Evolutionary conservation across 2,888 invertebrate genomes (phyloP).

Genomic region (Diogma glabrata): DNA sequence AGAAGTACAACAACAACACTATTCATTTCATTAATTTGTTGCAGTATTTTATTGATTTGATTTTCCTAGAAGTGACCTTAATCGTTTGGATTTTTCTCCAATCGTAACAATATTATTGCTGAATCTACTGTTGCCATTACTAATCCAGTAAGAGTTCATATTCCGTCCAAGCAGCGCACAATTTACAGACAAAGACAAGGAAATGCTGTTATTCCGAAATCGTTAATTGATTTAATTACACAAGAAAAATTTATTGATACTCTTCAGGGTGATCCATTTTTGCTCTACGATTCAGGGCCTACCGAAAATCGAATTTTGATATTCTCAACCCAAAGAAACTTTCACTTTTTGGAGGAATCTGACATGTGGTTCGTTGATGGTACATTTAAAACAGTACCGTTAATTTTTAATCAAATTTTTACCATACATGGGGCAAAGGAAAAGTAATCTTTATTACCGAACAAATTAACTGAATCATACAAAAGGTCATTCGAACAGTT

Average conservation of each 20-base stretch:
- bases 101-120: not conserved
- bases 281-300: not conserved
- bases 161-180: not conserved
- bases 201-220: not conserved
- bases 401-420: conserved; percentile 18
- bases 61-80: too few species aligned
- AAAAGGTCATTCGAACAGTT: not conserved
- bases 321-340: conserved; percentile 3
- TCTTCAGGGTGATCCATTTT: not conserved
- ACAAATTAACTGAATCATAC: conserved; percentile 11
- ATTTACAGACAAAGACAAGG: not conserved
- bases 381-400: conserved; percentile 19
- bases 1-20: too few species aligned
- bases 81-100: too few species aligned
- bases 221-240: not conserved
- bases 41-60: too few species aligned
- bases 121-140: not conserved
- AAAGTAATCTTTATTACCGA: conserved; percentile 14
- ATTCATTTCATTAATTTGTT: too few species aligned
- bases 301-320: not conserved
- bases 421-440: conserved; percentile 18
- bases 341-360: not conserved
- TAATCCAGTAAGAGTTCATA: not conserved
- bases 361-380: conserved; percentile 18
- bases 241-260: not conserved